Evolutionary conservation across 1,140 invertebrate species (phyloP), one percentile per base, ranked within the genome.

Genomic region (Sitophilus oryzae): DNA sequence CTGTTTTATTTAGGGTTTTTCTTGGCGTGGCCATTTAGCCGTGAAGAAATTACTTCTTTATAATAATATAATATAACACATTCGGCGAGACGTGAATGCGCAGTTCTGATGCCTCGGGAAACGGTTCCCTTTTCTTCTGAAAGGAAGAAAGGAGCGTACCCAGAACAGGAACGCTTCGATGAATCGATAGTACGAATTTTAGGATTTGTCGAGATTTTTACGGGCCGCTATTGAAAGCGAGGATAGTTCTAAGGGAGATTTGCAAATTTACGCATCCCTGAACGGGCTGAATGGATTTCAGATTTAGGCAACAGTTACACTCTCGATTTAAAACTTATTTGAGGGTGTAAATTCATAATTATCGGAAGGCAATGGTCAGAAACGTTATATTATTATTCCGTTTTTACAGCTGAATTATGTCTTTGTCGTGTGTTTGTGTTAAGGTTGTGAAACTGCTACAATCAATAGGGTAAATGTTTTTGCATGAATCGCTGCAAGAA

Each of bases 31-130:
- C 66, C 64, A 65, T 67, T 64, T 66, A 67, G 60, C 65, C 66
- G 64, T 67, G 58, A 67, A 67, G 66, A 67, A 67, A 67, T 67
- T 67, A 67, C 58, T 67, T 66, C 64, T 67, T 66, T 67, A 66
- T 67, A 67, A 66, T 66, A 67, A 65, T 66, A 66, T 67, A 66
- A 66, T 66, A 66, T 67, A 66, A 67, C 65, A 65, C 63, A 61
- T 65, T 65, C 54, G 25, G 22, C 9, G 19, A 15, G 25, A 1
- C 25, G 5, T 37, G 16, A 40, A 52, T 46, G 48, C 42, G 45
- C 35, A 38, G 46, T 41, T 54, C 20, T 58, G 59, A 52, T 59
- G 52, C 60, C 59, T 58, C 38, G 52, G 49, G 42, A 59, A 44
- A 55, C 58, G 55, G 55, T 53, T 58, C 56, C 43, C 54, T 56